Percentiles rank a stretch among this genome's conserved stretches.
phyloP scores from a whole-genome alignment of 2,797 vertebrate genomes.

The Myoxocephalus aenaeus region DNA sequence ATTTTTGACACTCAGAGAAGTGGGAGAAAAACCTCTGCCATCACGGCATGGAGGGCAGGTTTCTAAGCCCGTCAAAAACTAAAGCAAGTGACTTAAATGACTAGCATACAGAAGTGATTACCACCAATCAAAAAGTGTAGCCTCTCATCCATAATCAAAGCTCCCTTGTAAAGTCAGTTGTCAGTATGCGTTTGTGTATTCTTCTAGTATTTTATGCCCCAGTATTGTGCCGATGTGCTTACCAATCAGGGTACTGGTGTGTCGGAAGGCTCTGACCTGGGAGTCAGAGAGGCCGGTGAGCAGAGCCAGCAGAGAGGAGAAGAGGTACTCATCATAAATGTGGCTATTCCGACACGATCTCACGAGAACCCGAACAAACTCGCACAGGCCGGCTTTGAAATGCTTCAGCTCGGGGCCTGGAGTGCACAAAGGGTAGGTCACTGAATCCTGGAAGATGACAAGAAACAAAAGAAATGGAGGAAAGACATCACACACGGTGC shows the following conservation, averaged over 20 bases:
- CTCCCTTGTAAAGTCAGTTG: not conserved
- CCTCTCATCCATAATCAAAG: not conserved
- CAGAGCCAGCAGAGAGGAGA: constrained; percentile 85
- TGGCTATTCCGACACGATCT: constrained; percentile 82
- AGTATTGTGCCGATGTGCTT: constrained; percentile 42
- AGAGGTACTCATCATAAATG: constrained; percentile 88
- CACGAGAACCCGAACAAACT: constrained; percentile 84
- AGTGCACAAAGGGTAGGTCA: constrained; percentile 86
- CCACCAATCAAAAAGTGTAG: not conserved
- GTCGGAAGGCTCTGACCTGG: constrained; percentile 94
- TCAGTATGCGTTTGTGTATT: not conserved
- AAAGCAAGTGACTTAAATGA: not conserved
- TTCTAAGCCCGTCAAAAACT: not conserved
- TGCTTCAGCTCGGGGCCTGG: constrained; percentile 81
- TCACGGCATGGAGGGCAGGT: not conserved
- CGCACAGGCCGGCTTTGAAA: constrained; percentile 85
- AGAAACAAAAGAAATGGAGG: constrained; percentile 18
- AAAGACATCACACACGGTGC: not conserved
- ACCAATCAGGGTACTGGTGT: constrained; percentile 93
- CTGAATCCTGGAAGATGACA: constrained; percentile 81
- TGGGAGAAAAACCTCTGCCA: not conserved
- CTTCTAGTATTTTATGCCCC: not conserved
- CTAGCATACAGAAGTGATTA: not conserved
- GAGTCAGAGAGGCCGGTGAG: constrained; percentile 92
- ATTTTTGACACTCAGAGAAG: not conserved